Percentiles rank a stretch among this genome's conserved stretches.
These are phyloP conservation scores for Onychostoma macrolepis DNA, from an alignment of 2,113 vertebrate species.

Conservation along the genomic window DNA sequence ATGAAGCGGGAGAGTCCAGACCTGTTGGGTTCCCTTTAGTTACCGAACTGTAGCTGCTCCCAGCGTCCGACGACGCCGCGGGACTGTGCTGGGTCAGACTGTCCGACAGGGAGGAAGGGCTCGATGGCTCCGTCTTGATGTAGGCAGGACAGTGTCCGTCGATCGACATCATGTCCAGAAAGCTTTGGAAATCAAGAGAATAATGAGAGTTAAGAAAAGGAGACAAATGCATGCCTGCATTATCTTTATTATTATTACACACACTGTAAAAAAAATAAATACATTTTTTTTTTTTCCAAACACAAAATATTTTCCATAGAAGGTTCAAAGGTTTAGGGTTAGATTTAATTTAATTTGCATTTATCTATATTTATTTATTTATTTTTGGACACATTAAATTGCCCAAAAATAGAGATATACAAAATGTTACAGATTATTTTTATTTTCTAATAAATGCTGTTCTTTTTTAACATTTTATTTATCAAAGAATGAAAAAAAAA, in stretches of 20 bases:
- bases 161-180: constrained; percentile 92
- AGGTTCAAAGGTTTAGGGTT: no score
- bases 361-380: no score
- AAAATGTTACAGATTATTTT: background rate
- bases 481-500: background rate
- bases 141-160: constrained; percentile 87
- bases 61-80: constrained; percentile 91
- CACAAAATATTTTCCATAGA: no score
- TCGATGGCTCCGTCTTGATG: constrained; percentile 96
- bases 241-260: background rate
- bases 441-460: background rate
- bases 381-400: background rate
- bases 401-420: background rate
- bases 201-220: background rate
- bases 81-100: constrained; percentile 96
- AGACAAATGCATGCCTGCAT: background rate
- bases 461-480: background rate
- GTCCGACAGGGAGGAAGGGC: constrained; percentile 93
- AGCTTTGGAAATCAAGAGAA: constrained; percentile 70
- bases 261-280: no score
- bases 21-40: constrained; percentile 86
- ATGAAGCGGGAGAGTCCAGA: constrained; percentile 87
- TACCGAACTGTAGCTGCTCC: constrained; percentile 91
- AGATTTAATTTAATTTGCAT: no score
- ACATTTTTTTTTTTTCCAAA: no score